phyloP scores from a whole-genome alignment of 2,888 invertebrate genomes.

The Halictus quadricinctus region DNA sequence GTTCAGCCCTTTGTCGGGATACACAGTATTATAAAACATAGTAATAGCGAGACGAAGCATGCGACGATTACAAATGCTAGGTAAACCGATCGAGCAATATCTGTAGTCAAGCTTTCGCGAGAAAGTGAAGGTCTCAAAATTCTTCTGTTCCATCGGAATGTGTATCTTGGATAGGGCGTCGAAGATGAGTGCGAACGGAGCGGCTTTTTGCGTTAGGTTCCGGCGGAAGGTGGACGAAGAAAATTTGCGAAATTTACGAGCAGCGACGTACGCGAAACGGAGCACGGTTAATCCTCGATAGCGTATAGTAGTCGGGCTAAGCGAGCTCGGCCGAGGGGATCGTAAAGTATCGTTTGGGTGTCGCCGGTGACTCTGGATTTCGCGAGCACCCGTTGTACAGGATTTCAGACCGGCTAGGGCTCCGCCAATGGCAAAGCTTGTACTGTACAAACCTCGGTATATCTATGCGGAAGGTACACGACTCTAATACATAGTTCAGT shows the following conservation, averaged over 20 bases:
- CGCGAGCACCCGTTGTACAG: slow-evolving; percentile 72
- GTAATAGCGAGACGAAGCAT: no score
- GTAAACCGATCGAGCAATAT: no score
- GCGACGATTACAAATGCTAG: background rate
- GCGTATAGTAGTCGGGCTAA: slow-evolving; percentile 4
- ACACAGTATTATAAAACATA: background rate
- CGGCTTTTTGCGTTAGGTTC: background rate
- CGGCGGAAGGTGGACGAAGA: background rate
- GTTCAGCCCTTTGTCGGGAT: background rate
- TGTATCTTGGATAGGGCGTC: no score
- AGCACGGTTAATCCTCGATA: slow-evolving; percentile 60
- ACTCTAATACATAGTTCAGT: slow-evolving; percentile 79
- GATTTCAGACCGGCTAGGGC: slow-evolving; percentile 65
- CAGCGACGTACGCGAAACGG: slow-evolving; percentile 17
- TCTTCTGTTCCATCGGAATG: background rate
- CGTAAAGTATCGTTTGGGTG: slow-evolving; percentile 63
- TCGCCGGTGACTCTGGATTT: slow-evolving; percentile 52
- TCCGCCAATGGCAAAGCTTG: slow-evolving; percentile 76
- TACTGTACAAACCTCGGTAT: slow-evolving; percentile 73
- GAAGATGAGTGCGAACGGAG: no score
- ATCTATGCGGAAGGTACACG: slow-evolving; percentile 74
- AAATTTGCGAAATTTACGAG: slow-evolving; percentile 48
- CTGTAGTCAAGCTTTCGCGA: no score
- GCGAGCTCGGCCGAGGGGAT: slow-evolving; percentile 13
- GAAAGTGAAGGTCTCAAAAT: background rate